Percentiles rank a stretch among this genome's conserved stretches.
Evolutionary conservation across 2,888 invertebrate species (phyloP).

Genomic region (Ptilodon capucinus): DNA sequence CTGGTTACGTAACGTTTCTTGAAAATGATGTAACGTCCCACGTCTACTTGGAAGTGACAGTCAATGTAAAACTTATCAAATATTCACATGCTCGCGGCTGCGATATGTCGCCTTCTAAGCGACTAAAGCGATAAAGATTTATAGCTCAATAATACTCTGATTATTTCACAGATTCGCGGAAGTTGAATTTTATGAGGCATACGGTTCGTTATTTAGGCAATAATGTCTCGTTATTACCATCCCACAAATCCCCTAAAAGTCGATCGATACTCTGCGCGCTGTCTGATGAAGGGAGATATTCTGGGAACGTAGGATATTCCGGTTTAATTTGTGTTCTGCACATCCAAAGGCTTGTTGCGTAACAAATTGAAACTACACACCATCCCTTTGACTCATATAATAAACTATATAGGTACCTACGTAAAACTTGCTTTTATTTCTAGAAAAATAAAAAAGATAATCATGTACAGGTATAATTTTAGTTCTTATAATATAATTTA

Average conservation of each 20-base stretch:
- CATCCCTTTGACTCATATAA: too few species aligned
- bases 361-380: too few species aligned
- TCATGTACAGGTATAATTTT: too few species aligned
- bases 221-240: constrained; percentile 62
- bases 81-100: constrained; percentile 65
- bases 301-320: constrained; percentile 3
- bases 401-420: too few species aligned
- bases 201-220: constrained; percentile 69
- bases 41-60: too few species aligned
- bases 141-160: constrained; percentile 76
- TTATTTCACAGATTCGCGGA: constrained; percentile 75
- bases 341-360: not conserved
- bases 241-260: constrained; percentile 45
- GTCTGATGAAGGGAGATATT: constrained; percentile 27
- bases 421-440: too few species aligned
- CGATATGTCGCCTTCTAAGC: constrained; percentile 45
- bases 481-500: too few species aligned
- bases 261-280: constrained; percentile 49
- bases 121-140: constrained; percentile 77
- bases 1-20: too few species aligned
- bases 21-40: too few species aligned
- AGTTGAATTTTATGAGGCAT: constrained; percentile 71
- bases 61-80: constrained; percentile 69
- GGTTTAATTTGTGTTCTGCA: not conserved
- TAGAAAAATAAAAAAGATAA: too few species aligned